phyloP scores from a whole-genome alignment of 2,113 vertebrate genomes.

The Triplophysa dalaica region DNA sequence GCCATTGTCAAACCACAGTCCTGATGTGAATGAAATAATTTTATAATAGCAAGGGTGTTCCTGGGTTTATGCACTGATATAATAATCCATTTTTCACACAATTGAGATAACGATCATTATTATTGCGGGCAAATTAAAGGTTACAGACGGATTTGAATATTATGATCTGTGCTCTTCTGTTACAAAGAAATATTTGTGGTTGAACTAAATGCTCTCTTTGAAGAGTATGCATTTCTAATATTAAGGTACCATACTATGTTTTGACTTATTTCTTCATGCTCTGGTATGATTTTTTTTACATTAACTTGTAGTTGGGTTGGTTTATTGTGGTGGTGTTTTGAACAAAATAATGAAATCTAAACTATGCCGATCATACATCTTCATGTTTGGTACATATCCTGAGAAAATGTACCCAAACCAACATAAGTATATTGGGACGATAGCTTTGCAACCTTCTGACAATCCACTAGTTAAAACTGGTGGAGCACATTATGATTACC shows the following conservation, averaged over 20 bases:
- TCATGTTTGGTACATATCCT: too few relatives aligned
- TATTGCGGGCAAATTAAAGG: too few relatives aligned
- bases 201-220: constrained; percentile 53
- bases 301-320: too few relatives aligned
- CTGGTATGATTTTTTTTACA: background rate
- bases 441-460: too few relatives aligned
- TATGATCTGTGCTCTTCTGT: constrained; percentile 67
- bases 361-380: too few relatives aligned
- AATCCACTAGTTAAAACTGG: too few relatives aligned
- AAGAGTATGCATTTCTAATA: background rate
- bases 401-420: too few relatives aligned
- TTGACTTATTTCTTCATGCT: background rate
- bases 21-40: constrained; percentile 74
- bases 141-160: constrained; percentile 65
- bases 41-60: constrained; percentile 75
- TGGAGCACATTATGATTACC: too few relatives aligned
- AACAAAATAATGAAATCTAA: too few relatives aligned
- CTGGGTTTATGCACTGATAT: constrained; percentile 76
- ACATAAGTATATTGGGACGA: too few relatives aligned
- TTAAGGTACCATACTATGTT: background rate
- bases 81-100: constrained; percentile 61
- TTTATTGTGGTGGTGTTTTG: too few relatives aligned
- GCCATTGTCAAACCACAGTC: constrained; percentile 60
- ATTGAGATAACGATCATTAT: too few relatives aligned
- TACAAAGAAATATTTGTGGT: constrained; percentile 54